These are phyloP conservation scores for Lamprologus lemairii DNA, from an alignment of 2,113 vertebrate species.

Conservation along the genomic window DNA sequence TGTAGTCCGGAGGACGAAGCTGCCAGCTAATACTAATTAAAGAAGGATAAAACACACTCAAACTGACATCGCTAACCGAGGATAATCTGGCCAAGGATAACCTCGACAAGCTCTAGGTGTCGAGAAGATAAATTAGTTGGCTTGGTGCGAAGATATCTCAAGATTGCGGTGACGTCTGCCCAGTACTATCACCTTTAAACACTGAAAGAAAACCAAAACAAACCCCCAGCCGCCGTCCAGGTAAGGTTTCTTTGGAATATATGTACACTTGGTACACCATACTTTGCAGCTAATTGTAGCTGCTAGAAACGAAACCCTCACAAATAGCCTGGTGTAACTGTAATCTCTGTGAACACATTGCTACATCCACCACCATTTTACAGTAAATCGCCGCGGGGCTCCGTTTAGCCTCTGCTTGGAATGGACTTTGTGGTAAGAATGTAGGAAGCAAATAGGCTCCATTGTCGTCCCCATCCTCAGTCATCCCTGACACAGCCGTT, in stretches of 20 bases:
- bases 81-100: conserved; percentile 38
- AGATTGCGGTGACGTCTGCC: neutral
- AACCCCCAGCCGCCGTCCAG: conserved; percentile 6
- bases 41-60: neutral
- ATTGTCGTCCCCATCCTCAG: neutral
- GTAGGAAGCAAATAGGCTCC: neutral
- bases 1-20: conserved; percentile 23
- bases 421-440: neutral
- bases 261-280: neutral
- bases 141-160: conserved; percentile 6
- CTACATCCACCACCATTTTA: conserved; percentile 28
- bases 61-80: neutral
- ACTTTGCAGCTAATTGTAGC: neutral
- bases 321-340: neutral
- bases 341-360: neutral
- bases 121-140: conserved; percentile 12
- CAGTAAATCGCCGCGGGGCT: neutral
- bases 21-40: conserved; percentile 5
- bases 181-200: neutral
- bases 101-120: neutral
- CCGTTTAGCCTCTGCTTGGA: neutral
- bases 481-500: neutral
- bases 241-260: conserved; percentile 9
- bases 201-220: neutral
- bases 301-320: neutral